Base-by-base conservation (phyloP, 2,888 invertebrate genomes). In the Labia minor region DNA sequence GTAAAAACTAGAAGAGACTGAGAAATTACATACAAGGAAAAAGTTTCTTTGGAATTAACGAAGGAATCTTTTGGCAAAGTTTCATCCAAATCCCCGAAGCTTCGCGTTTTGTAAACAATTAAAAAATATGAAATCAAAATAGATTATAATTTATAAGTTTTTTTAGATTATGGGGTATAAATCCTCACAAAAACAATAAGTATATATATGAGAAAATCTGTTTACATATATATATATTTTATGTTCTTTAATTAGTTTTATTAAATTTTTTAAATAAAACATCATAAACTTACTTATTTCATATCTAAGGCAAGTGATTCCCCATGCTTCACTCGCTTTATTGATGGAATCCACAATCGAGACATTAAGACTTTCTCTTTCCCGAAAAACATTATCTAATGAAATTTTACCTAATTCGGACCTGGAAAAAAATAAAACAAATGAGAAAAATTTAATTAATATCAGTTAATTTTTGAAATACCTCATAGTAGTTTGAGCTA, bases 401-500 rank as follows among this genome's bases (percentile, higher is more conserved):
- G 91, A 86, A 78, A 99, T 99, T 81, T 96, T 97, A 68, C 99
- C 99, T 61, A 99, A 83, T 78, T 99, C 99, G 0, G 97, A 97
- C 76, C 77, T 78, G 70, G 62, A 71, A 70, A 66, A 63, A 63
- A 65, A 67, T 64, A 26, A 65, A 65, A 3, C 16, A 26, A 1
- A 14, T 11, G n/a, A 61, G 21, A 21, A 11, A n/a, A 19, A 62
- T 62, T 14, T 21, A 66, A 16, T 18, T 1, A 11, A 63, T 21
- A 49, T 67, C 8, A 21, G 6, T 33, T 33, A 8, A 8, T 33
- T 33, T 33, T 8, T 8, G 6, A 8, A 8, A 67, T 71, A 78
- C 78, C 99, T 86, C 99, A 99, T 99, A 0, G 99, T 99, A 0
- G 99, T 99, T 82, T 99, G 99, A 1, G 99, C 99, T 63, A 99